Conservation (phyloP, 2,888 invertebrate species). For the Alsophila aescularia region DNA sequence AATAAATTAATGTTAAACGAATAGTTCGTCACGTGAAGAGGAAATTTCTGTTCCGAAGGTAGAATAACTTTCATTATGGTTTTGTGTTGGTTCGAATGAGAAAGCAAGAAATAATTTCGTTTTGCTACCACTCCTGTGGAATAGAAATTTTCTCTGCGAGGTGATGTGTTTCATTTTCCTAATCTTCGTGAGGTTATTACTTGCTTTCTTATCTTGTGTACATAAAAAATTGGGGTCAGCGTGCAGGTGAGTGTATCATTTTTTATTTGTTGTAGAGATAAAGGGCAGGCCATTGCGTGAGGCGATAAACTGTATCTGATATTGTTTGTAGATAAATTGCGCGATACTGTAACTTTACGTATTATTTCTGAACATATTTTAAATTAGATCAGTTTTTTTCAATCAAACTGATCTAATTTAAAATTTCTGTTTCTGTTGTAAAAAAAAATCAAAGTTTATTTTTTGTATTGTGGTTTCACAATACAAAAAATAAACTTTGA, state of each 20-base stretch:
- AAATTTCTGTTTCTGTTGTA: too few relatives aligned
- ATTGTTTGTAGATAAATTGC: slow-evolving; percentile 45
- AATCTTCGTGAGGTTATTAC: slow-evolving; percentile 62
- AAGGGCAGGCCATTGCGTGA: slow-evolving; percentile 40
- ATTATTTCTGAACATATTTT: too few relatives aligned
- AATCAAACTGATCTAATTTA: too few relatives aligned
- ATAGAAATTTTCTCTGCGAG: slow-evolving; percentile 82
- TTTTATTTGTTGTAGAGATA: slow-evolving; percentile 68
- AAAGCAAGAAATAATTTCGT: slow-evolving; percentile 74
- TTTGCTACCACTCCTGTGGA: slow-evolving; percentile 56
- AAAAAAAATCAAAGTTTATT: too few relatives aligned
- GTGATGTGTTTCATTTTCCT: slow-evolving; percentile 68
- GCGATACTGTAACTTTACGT: slow-evolving; percentile 27
- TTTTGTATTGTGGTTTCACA: too few relatives aligned
- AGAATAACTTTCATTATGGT: slow-evolving; percentile 61
- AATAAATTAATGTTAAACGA: slow-evolving; percentile 38
- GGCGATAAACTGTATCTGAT: slow-evolving; percentile 40
- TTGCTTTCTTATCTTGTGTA: slow-evolving; percentile 82
- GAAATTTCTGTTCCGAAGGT: slow-evolving; percentile 83
- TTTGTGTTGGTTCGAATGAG: slow-evolving; percentile 54
- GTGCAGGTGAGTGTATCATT: slow-evolving; percentile 67
- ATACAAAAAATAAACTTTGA: too few relatives aligned
- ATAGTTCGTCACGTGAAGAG: slow-evolving; percentile 66
- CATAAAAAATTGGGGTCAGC: slow-evolving; percentile 68
- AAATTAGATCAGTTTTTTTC: too few relatives aligned